Conservation (phyloP, 2,113 vertebrate genomes). For the Pelmatolapia mariae region DNA sequence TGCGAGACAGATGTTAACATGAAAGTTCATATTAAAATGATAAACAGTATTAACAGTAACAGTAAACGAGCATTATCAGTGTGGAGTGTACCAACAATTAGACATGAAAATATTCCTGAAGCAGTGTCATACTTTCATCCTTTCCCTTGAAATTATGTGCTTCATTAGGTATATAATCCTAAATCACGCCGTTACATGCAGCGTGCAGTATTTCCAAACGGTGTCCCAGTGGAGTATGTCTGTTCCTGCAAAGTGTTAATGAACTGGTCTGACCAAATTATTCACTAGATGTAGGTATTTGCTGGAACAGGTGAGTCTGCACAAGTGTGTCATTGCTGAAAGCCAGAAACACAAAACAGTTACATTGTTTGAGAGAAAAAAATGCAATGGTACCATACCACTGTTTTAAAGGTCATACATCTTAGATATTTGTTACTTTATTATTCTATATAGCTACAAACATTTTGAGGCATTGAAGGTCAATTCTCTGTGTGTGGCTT, state of each 20-base stretch:
- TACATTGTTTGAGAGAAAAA: background rate
- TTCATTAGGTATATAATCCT: background rate
- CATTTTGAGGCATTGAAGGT: constrained; percentile 5
- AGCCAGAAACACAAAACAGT: background rate
- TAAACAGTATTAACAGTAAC: background rate
- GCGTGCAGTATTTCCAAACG: background rate
- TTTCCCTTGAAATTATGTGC: background rate
- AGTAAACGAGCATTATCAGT: background rate
- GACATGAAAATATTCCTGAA: background rate
- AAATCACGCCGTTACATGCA: background rate
- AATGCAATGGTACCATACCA: background rate
- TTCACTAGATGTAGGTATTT: constrained; percentile 24
- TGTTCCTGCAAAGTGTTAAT: background rate
- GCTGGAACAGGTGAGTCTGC: background rate
- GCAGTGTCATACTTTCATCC: background rate
- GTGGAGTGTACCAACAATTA: background rate
- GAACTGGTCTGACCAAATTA: background rate
- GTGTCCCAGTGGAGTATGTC: background rate
- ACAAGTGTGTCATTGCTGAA: background rate
- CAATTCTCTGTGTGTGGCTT: background rate
- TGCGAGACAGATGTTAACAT: background rate
- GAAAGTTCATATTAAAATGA: background rate
- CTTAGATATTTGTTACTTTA: background rate
- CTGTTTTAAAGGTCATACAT: constrained; percentile 12
- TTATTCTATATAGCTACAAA: background rate